Percentiles rank a stretch among this genome's conserved stretches.
Conservation (phyloP, 2,888 invertebrate genomes). For the Drosophila seclusa region DNA sequence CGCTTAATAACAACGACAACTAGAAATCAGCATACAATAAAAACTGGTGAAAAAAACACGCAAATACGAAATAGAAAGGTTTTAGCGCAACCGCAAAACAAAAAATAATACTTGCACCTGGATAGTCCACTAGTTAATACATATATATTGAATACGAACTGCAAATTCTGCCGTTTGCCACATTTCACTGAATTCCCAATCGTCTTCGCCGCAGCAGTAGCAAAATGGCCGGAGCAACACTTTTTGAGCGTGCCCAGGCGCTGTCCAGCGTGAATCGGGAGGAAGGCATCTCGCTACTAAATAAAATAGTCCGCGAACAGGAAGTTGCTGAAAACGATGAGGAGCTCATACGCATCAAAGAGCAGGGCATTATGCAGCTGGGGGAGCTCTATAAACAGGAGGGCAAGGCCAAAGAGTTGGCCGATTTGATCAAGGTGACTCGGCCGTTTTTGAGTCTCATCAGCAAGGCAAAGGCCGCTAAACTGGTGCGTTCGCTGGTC, state of each 20-base stretch:
- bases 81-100: constrained; percentile 31
- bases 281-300: constrained; percentile 90
- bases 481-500: constrained; percentile 97
- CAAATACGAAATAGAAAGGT: constrained; percentile 57
- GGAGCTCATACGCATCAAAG: constrained; percentile 95
- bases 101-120: constrained; percentile 23
- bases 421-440: constrained; percentile 96
- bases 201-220: constrained; percentile 61
- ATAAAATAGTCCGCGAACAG: constrained; percentile 92
- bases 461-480: constrained; percentile 99
- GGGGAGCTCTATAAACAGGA: constrained; percentile 96
- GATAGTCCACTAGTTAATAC: constrained; percentile 39
- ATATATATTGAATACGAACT: constrained; percentile 27
- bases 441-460: constrained; percentile 97
- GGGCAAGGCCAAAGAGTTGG: constrained; percentile 96
- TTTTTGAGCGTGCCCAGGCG: constrained; percentile 93
- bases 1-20: constrained; percentile 80
- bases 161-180: constrained; percentile 13
- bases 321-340: constrained; percentile 93
- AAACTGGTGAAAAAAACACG: constrained; percentile 57
- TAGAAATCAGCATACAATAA: constrained; percentile 56
- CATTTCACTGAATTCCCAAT: constrained; percentile 35
- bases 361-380: constrained; percentile 96
- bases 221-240: constrained; percentile 94
- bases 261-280: constrained; percentile 90